Conservation (phyloP, 23 tunicate genomes). For the Ascidia mentula region DNA sequence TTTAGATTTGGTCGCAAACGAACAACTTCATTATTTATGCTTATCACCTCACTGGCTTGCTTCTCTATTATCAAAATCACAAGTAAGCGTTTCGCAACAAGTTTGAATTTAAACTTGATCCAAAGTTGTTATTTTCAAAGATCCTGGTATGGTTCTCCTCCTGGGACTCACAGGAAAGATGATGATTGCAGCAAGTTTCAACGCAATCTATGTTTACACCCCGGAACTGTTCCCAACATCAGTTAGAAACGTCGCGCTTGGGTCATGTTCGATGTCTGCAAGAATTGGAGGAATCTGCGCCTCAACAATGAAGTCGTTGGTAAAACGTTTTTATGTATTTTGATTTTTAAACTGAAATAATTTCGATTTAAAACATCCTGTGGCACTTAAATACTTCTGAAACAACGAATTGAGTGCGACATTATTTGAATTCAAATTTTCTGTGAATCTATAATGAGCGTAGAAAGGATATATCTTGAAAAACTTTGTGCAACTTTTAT, state of each 20-base stretch:
- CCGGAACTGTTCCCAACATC: slow-evolving; percentile 46
- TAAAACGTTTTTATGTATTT: too few species aligned
- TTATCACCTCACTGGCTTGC: background rate
- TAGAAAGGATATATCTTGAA: too few species aligned
- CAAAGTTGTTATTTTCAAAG: too few species aligned
- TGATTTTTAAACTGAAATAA: too few species aligned
- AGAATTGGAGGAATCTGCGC: slow-evolving; percentile 39
- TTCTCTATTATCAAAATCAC: background rate
- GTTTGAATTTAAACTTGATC: background rate
- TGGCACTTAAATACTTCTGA: too few species aligned
- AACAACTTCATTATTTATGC: background rate
- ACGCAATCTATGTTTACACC: slow-evolving; percentile 24
- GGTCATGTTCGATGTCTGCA: slow-evolving; percentile 31
- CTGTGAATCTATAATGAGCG: background rate
- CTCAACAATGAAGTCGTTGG: slow-evolving; percentile 21
- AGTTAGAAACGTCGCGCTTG: slow-evolving; percentile 38
- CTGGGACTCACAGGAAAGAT: slow-evolving; percentile 37
- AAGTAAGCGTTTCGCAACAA: background rate
- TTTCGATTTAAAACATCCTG: too few species aligned
- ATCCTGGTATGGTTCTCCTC: background rate
- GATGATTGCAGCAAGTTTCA: slow-evolving; percentile 18
- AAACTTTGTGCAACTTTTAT: background rate
- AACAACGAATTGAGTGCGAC: too few species aligned
- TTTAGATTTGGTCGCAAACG: background rate
- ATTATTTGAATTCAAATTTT: too few species aligned